Evolutionary conservation across 2,113 vertebrate genomes (phyloP).

Genomic region (Axis porcinus): DNA sequence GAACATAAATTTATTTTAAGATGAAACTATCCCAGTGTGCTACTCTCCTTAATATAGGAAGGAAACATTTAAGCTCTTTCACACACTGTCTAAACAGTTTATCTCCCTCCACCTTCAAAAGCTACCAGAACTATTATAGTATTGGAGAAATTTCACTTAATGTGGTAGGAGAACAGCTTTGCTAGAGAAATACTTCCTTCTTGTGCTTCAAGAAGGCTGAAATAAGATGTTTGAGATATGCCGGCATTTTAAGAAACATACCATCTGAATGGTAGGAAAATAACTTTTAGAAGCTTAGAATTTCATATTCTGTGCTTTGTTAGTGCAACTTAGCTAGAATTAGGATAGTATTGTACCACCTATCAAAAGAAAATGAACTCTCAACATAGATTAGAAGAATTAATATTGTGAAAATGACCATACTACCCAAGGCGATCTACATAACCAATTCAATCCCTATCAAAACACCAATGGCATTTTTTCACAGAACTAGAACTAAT

Average conservation of each 20-base stretch:
- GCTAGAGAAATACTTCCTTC: not conserved
- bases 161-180: constrained; percentile 40
- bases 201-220: constrained; percentile 35
- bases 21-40: not conserved
- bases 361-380: constrained; percentile 41
- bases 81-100: constrained; percentile 40
- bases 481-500: not conserved
- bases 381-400: not conserved
- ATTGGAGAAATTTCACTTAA: constrained; percentile 37
- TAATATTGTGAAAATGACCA: not conserved
- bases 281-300: constrained; percentile 39
- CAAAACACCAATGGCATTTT: not conserved
- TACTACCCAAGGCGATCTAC: not conserved
- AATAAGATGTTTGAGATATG: constrained; percentile 36
- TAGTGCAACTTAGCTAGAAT: constrained; percentile 12
- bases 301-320: constrained; percentile 20
- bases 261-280: constrained; percentile 37
- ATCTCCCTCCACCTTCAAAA: not conserved
- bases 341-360: not conserved
- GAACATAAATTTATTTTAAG: constrained; percentile 43
- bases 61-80: constrained; percentile 35
- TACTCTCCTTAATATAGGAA: constrained; percentile 32
- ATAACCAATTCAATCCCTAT: not conserved
- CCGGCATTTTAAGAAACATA: constrained; percentile 38
- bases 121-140: constrained; percentile 26